Evolutionary conservation across 2,113 vertebrate genomes (phyloP), one percentile per base, ranked within the genome.

Genomic region (Tyto alba): DNA sequence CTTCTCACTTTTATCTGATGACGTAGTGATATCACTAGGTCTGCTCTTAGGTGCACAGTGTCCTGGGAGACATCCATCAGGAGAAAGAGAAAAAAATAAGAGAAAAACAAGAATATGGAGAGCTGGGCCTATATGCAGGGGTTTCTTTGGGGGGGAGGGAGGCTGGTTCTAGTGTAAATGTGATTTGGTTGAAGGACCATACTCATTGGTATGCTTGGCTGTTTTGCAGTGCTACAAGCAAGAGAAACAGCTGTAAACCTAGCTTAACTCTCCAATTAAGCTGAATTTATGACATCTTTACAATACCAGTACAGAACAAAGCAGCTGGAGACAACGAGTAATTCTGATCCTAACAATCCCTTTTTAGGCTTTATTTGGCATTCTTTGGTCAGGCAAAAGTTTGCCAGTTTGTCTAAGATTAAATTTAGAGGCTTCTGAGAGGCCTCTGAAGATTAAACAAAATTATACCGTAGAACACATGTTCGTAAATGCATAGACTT

Each of bases 381-480:
- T 95, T 96, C 69, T 83, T 78, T 56, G 59, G 59, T 43, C 23
- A 90, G 55, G 72, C 67, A 84, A 53, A 88, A 90, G 16, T 87
- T 95, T 75, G 52, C 76, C 64, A 84, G 79, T 89, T 95, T 29
- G 10, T 77, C 77, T 71, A 45, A 88, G 75, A 81, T 85, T 90
- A 73, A 86, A 88, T 93, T 90, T 87, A 85, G 79, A 93, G 50
- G 68, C 74, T 60, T 85, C 60, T 68, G 38, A 81, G 75, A 59
- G 23, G 86, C 69, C 55, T 90, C 73, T 83, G 56, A 93, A 93
- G 48, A 79, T 92, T 87, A 93, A 95, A 87, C 48, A 92, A 47
- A 77, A 68, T 81, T 88, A 67, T 94, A 90, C 47, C 15, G 5
- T 86, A 57, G 83, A 84, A 90, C 88, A 47, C 26, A 64, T 85